Evolutionary conservation across 2,888 invertebrate genomes (phyloP).

Genomic region (Polyploca ridens): DNA sequence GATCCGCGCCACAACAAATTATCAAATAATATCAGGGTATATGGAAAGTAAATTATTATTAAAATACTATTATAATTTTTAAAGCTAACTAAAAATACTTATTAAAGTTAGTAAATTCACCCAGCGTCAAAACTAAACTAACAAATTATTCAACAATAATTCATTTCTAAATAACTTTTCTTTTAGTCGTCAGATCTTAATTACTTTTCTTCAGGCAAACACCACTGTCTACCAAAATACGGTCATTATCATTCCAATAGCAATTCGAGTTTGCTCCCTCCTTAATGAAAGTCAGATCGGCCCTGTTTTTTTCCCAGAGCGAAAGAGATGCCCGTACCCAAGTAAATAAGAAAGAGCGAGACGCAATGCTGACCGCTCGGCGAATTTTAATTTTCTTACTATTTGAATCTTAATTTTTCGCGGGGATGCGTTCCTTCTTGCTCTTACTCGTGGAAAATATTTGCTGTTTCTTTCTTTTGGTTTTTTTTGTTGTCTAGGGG

Average conservation of each 20-base stretch:
- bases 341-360: slow-evolving; percentile 43
- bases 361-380: slow-evolving; percentile 70
- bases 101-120: slow-evolving; percentile 3
- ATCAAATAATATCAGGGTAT: no score
- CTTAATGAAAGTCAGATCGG: slow-evolving; percentile 63
- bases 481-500: slow-evolving; percentile 60
- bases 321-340: slow-evolving; percentile 40
- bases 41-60: not conserved
- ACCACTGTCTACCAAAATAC: slow-evolving; percentile 40
- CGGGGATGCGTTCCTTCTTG: slow-evolving; percentile 59
- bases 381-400: slow-evolving; percentile 85
- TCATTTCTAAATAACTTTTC: slow-evolving; percentile 16
- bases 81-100: not conserved
- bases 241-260: slow-evolving; percentile 71
- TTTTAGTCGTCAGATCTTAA: slow-evolving; percentile 33
- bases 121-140: not conserved
- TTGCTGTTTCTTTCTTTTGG: slow-evolving; percentile 58
- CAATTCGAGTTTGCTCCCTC: slow-evolving; percentile 43
- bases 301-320: slow-evolving; percentile 55
- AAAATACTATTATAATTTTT: not conserved
- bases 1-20: no score
- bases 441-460: slow-evolving; percentile 40
- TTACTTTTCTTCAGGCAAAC: slow-evolving; percentile 33
- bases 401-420: slow-evolving; percentile 85
- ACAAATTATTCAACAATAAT: slow-evolving; percentile 8